phyloP scores from a whole-genome alignment of 1,140 invertebrate genomes.

The Cydia splendana region DNA sequence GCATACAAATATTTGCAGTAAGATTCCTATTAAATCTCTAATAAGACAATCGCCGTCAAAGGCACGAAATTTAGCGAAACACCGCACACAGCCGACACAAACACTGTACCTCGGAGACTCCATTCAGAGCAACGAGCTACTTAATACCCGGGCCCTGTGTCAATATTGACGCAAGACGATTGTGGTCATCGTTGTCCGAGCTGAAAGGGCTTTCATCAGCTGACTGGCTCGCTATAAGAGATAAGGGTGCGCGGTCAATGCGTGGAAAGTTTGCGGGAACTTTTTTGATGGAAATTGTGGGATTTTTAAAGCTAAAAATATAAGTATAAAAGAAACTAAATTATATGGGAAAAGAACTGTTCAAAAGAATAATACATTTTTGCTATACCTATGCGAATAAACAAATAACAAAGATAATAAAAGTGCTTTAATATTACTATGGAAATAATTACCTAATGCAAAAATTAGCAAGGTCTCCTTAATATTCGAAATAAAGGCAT shows the following conservation, averaged over 20 bases:
- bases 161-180: constrained; percentile 63
- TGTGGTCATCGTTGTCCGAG: constrained; percentile 69
- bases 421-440: no score
- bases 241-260: constrained; percentile 33
- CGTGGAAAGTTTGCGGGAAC: background rate
- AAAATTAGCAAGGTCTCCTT: no score
- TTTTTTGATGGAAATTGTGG: background rate
- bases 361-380: background rate
- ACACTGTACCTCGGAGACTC: constrained; percentile 48
- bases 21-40: constrained; percentile 1
- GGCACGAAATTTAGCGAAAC: constrained; percentile 13
- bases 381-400: background rate
- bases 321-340: background rate
- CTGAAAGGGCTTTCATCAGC: constrained; percentile 45
- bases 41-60: constrained; percentile 15
- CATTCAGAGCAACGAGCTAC: constrained; percentile 70
- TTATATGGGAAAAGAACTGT: background rate
- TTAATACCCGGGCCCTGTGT: constrained; percentile 61
- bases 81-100: background rate
- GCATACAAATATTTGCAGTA: background rate
- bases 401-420: no score
- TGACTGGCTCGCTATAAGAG: constrained; percentile 20
- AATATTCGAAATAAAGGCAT: no score
- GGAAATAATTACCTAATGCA: no score
- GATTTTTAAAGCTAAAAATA: background rate